A percentile compares a stretch with the other conserved stretches of the same genome.
Conservation (phyloP, 2,888 invertebrate species). For the Dioctria linearis region DNA sequence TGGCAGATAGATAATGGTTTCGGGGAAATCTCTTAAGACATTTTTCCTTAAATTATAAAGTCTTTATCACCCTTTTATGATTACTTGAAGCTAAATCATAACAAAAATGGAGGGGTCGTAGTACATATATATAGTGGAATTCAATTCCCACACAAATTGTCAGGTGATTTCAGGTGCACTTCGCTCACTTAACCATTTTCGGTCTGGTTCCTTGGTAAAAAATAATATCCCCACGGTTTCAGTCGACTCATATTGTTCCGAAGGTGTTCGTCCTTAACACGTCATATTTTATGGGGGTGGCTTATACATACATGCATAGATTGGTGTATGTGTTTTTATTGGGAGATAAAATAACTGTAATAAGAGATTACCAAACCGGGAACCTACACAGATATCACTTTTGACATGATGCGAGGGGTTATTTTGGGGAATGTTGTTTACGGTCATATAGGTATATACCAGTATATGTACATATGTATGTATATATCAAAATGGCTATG, state of each 20-base stretch:
- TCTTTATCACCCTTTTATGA: too few species aligned
- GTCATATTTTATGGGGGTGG: neutral
- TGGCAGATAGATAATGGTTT: too few species aligned
- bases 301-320: neutral
- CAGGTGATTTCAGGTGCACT: slow-evolving; percentile 42
- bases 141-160: slow-evolving; percentile 9
- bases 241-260: slow-evolving; percentile 28
- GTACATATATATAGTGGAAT: neutral
- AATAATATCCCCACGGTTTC: slow-evolving; percentile 21
- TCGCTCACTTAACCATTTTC: slow-evolving; percentile 56
- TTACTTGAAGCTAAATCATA: neutral
- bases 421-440: neutral
- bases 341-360: slow-evolving; percentile 50
- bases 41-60: too few species aligned
- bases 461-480: neutral
- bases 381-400: slow-evolving; percentile 34
- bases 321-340: slow-evolving; percentile 18
- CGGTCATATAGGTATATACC: too few species aligned
- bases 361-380: slow-evolving; percentile 42
- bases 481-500: neutral
- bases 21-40: too few species aligned
- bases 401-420: slow-evolving; percentile 8
- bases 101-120: neutral
- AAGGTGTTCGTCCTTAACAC: slow-evolving; percentile 25
- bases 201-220: slow-evolving; percentile 4